These are phyloP conservation scores for Dysidea cf. avara DNA, from an alignment of 37 sponge, comb jelly and placozoan species.

Conservation along the genomic window DNA sequence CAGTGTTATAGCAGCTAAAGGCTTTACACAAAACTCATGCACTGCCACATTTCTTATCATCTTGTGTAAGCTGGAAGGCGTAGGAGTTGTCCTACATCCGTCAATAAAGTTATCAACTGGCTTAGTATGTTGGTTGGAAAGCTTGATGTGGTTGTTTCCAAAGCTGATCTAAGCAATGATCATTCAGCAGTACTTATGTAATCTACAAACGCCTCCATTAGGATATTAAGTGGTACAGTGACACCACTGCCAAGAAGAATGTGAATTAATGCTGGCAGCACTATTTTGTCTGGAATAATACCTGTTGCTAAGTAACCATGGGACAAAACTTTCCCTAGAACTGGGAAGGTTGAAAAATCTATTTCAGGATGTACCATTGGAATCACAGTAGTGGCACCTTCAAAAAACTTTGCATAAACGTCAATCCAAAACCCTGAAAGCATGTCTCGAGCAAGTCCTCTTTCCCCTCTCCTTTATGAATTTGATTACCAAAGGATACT, in stretches of 20 bases:
- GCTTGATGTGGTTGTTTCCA: neutral
- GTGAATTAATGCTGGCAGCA: conserved; percentile 1
- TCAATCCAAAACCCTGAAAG: conserved; percentile 24
- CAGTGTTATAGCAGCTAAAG: conserved; percentile 7
- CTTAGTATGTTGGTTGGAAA: neutral
- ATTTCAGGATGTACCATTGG: conserved; percentile 27
- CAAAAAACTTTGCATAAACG: conserved; percentile 8
- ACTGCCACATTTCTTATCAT: conserved; percentile 11
- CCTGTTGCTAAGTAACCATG: conserved; percentile 29
- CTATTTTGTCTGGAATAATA: conserved; percentile 10
- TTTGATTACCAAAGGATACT: conserved; percentile 20
- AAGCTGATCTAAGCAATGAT: neutral
- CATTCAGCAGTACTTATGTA: conserved; percentile 7
- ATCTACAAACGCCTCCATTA: conserved; percentile 19
- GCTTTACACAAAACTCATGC: conserved; percentile 17
- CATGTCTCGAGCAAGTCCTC: conserved; percentile 36
- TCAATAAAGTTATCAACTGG: neutral
- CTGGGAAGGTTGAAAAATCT: conserved; percentile 5
- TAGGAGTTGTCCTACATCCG: conserved; percentile 13
- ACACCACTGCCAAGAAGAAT: conserved; percentile 2
- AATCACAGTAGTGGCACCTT: conserved; percentile 18
- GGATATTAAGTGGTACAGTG: neutral
- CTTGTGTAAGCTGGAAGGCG: neutral
- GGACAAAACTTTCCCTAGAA: conserved; percentile 9
- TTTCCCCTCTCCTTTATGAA: conserved; percentile 16